phyloP scores from a whole-genome alignment of 2,113 vertebrate species.

The Psilopsiagon aymara region DNA sequence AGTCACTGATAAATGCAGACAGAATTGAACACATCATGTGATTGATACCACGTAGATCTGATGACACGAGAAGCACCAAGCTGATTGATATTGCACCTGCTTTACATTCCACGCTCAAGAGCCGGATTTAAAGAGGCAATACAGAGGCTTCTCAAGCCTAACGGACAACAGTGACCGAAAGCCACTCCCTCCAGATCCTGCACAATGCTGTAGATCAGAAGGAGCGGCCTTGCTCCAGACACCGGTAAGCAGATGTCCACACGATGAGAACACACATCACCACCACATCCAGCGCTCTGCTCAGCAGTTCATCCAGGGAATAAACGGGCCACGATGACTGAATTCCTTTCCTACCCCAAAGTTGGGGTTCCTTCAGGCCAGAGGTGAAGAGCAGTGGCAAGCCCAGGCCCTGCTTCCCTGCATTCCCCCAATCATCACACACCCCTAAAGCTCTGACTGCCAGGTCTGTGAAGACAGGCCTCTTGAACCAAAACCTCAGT shows the following conservation, averaged over 20 bases:
- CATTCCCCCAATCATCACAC: neutral
- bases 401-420: neutral
- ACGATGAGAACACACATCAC: neutral
- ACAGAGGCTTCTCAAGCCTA: neutral
- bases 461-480: neutral
- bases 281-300: rapidly evolving
- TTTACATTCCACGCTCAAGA: neutral
- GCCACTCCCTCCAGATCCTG: neutral
- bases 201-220: rapidly evolving
- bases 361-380: neutral
- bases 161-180: neutral
- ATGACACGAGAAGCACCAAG: neutral
- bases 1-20: neutral
- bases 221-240: neutral
- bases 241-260: neutral
- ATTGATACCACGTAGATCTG: neutral
- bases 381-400: neutral
- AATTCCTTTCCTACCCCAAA: neutral
- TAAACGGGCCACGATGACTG: neutral
- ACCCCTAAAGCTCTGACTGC: neutral
- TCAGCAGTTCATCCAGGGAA: neutral
- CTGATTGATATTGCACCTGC: slow-evolving; percentile 7
- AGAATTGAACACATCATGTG: neutral
- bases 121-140: neutral
- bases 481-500: slow-evolving; percentile 33